phyloP scores from a whole-genome alignment of 2,113 vertebrate species.

The cat (Felis catus) region DNA sequence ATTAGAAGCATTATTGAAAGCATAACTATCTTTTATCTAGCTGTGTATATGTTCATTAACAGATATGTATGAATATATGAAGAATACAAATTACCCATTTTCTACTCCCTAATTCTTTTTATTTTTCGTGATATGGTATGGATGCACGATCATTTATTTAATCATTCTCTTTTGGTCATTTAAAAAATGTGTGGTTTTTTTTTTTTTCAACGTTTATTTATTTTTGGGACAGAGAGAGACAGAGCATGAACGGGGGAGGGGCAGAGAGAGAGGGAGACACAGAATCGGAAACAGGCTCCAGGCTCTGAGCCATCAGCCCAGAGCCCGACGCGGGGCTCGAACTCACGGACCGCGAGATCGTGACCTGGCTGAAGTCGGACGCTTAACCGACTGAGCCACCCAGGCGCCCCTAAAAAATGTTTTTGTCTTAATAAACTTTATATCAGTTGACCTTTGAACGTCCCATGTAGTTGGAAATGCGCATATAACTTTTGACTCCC shows the following conservation, averaged over 20 bases:
- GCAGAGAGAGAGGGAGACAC: no score
- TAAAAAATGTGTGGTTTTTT: background rate
- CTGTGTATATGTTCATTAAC: background rate
- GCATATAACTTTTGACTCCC: background rate
- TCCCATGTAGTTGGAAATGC: background rate
- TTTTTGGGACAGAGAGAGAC: no score
- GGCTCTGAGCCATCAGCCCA: no score
- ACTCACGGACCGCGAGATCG: no score
- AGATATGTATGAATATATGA: background rate
- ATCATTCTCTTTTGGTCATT: background rate
- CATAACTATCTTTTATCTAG: background rate
- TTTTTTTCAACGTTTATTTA: no score
- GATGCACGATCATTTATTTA: background rate
- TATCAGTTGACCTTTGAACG: background rate
- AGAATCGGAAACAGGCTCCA: no score
- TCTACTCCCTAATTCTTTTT: background rate
- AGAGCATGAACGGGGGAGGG: no score
- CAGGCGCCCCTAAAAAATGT: background rate
- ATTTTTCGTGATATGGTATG: background rate
- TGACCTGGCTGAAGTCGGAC: no score
- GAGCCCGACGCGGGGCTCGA: no score
- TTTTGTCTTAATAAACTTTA: background rate
- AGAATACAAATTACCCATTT: conserved; percentile 22
- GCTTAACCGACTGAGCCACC: no score
- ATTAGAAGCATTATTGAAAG: background rate